phyloP scores from a whole-genome alignment of 1,140 invertebrate genomes.

The Glossosoma conforme region DNA sequence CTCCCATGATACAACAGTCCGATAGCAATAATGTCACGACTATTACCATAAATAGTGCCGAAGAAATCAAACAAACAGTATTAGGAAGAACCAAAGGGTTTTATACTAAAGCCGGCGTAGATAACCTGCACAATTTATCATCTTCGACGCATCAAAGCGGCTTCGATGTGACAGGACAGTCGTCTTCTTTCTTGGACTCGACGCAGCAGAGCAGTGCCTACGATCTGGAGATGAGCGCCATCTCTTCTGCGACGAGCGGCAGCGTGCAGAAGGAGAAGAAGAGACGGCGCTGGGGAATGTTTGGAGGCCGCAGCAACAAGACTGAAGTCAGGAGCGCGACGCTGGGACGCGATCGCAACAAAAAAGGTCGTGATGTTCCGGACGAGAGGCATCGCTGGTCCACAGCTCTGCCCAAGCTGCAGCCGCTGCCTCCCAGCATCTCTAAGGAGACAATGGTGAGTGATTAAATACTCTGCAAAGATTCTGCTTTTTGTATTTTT shows the following conservation, averaged over 20 bases:
- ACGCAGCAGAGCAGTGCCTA: conserved; percentile 34
- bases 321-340: conserved; percentile 59
- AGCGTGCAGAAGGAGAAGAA: conserved; percentile 52
- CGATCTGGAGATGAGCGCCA: conserved; percentile 30
- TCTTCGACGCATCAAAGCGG: conserved; percentile 27
- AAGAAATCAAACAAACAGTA: conserved; percentile 30
- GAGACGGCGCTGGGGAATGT: conserved; percentile 57
- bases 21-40: conserved; percentile 44
- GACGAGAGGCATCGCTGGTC: conserved; percentile 60
- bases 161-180: conserved; percentile 35
- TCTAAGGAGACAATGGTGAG: conserved; percentile 72
- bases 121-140: conserved; percentile 29
- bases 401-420: conserved; percentile 58
- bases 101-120: conserved; percentile 14
- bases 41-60: conserved; percentile 36
- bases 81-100: conserved; percentile 15
- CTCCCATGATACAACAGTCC: conserved; percentile 20
- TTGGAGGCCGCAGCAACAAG: conserved; percentile 54
- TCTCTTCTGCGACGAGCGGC: conserved; percentile 32
- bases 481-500: too few species aligned
- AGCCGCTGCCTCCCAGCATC: conserved; percentile 63
- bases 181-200: conserved; percentile 38
- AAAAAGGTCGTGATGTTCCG: conserved; percentile 44
- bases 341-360: conserved; percentile 54
- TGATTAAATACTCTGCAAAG: too few species aligned